Conservation (phyloP, 2,888 invertebrate genomes). For the Teinopalpus imperialis region DNA sequence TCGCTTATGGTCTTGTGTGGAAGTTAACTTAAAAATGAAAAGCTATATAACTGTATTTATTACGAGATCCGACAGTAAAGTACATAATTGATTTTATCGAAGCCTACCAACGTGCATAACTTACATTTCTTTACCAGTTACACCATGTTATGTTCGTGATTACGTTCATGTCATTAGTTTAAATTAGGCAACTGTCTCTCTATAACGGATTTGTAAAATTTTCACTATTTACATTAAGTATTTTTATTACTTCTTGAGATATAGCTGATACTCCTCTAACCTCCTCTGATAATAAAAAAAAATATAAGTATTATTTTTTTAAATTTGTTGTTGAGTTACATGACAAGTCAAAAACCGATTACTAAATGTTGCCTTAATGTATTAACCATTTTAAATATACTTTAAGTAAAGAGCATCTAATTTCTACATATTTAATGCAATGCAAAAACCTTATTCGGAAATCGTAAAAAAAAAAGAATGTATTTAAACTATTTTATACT, state of each 20-base stretch:
- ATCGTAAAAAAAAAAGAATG: no score
- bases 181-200: conserved; percentile 42
- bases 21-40: conserved; percentile 63
- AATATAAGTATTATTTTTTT: no score
- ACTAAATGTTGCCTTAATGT: no score
- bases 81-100: conserved; percentile 77
- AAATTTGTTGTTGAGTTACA: no score
- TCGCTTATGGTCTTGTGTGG: conserved; percentile 41
- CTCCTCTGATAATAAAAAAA: no score
- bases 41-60: conserved; percentile 72
- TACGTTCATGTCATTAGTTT: conserved; percentile 28
- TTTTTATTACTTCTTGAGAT: conserved; percentile 8
- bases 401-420: no score
- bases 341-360: no score
- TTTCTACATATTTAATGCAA: no score
- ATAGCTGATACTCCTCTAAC: no score
- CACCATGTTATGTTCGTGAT: conserved; percentile 27
- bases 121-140: conserved; percentile 51
- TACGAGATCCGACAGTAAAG: conserved; percentile 75
- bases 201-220: conserved; percentile 37
- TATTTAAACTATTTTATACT: no score
- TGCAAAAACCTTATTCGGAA: no score
- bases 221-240: conserved; percentile 19
- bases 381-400: no score
- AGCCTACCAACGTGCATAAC: conserved; percentile 55